phyloP scores from a whole-genome alignment of 2,113 vertebrate species.

The Phocoena sinus region DNA sequence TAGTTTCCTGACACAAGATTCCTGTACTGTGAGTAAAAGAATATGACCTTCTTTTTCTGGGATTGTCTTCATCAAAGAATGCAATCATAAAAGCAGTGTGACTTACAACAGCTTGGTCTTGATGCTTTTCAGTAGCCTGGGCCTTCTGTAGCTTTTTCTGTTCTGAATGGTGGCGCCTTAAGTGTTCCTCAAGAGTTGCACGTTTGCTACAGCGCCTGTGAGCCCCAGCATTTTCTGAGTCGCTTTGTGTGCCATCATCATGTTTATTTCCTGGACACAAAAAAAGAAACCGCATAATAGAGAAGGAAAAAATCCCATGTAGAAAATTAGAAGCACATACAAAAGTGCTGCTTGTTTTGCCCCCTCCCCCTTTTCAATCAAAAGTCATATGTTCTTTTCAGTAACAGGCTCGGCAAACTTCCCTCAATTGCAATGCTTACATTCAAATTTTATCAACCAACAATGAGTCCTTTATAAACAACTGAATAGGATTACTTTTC shows the following conservation, averaged over 20 bases:
- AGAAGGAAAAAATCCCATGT: background rate
- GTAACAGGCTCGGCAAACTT: conserved; percentile 63
- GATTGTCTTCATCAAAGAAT: conserved; percentile 93
- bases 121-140: conserved; percentile 79
- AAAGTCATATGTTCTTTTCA: conserved; percentile 53
- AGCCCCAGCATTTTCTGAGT: conserved; percentile 93
- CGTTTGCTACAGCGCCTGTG: conserved; percentile 89
- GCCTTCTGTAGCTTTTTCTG: conserved; percentile 78
- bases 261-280: conserved; percentile 92
- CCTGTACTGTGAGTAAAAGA: conserved; percentile 93
- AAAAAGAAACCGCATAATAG: conserved; percentile 55
- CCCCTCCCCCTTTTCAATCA: conserved; percentile 3
- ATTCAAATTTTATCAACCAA: conserved; percentile 63
- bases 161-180: conserved; percentile 85
- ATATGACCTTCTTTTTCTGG: conserved; percentile 92
- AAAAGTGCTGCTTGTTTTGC: conserved; percentile 46
- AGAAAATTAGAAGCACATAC: conserved; percentile 38
- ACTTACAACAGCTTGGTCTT: conserved; percentile 78
- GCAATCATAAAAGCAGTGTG: conserved; percentile 95
- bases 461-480: conserved; percentile 44
- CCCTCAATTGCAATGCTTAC: conserved; percentile 39
- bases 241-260: conserved; percentile 97
- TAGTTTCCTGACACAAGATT: conserved; percentile 82
- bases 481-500: conserved; percentile 28
- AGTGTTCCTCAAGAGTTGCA: conserved; percentile 89